Percentiles rank a stretch among this genome's conserved stretches.
These are phyloP conservation scores for Thalassoma bifasciatum DNA, from an alignment of 2,113 vertebrate genomes.

Conservation along the genomic window DNA sequence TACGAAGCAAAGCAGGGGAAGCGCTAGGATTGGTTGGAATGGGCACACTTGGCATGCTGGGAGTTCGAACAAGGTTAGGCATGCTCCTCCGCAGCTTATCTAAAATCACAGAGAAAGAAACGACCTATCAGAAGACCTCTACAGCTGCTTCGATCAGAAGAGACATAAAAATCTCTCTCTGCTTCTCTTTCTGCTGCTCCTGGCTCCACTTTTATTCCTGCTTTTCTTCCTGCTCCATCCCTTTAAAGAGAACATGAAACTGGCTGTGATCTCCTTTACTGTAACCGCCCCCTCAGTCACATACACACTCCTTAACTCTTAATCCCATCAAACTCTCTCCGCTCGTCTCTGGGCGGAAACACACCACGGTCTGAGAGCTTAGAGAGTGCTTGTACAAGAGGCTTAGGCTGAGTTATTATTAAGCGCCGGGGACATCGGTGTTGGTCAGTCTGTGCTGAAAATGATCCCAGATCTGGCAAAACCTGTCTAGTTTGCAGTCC, in stretches of 20 bases:
- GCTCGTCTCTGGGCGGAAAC: constrained; percentile 25
- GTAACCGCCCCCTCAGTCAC: constrained; percentile 16
- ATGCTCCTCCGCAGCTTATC: constrained; percentile 94
- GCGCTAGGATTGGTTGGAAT: constrained; percentile 73
- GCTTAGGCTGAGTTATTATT: constrained; percentile 59
- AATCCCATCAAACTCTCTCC: constrained; percentile 63
- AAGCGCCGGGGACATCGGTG: constrained; percentile 3
- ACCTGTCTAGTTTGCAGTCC: no score
- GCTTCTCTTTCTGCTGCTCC: background rate
- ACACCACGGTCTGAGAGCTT: constrained; percentile 13
- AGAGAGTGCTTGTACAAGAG: constrained; percentile 46
- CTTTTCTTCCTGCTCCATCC: background rate
- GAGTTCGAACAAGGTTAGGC: constrained; percentile 87
- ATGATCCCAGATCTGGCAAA: no score
- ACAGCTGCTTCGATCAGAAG: no score
- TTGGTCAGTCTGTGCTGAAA: background rate
- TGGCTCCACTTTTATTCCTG: no score
- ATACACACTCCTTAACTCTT: constrained; percentile 29
- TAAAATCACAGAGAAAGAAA: constrained; percentile 58
- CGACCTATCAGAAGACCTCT: no score
- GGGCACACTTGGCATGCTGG: constrained; percentile 79
- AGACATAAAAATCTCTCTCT: no score
- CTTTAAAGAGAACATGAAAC: no score
- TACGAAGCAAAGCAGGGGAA: constrained; percentile 88
- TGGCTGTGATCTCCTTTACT: background rate